Conservation (phyloP, 2,113 vertebrate species). For the Takifugu bimaculatus region DNA sequence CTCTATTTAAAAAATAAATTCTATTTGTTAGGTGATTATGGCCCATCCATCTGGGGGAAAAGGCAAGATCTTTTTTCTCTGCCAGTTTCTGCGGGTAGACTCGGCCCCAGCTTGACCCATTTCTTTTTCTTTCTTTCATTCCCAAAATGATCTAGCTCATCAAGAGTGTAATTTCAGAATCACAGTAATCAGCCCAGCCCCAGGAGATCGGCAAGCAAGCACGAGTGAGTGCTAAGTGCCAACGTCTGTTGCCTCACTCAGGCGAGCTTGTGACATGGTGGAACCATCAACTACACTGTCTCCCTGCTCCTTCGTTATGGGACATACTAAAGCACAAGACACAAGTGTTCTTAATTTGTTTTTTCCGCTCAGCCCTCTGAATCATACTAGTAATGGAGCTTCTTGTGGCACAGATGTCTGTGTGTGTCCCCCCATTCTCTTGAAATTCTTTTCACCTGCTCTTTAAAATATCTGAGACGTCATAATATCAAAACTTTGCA, state of each 20-base stretch:
- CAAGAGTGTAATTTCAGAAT: conserved; percentile 75
- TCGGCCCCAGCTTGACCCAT: conserved; percentile 52
- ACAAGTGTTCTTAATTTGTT: conserved; percentile 17
- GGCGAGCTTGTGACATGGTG: conserved; percentile 50
- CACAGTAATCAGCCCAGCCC: conserved; percentile 71
- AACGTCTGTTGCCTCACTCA: conserved; percentile 60
- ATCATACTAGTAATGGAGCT: background rate
- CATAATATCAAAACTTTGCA: conserved; percentile 40
- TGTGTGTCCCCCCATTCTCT: background rate
- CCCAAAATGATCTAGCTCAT: conserved; percentile 66
- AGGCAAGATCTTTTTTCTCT: conserved; percentile 6
- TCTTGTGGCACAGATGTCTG: too few species aligned
- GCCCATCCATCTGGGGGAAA: conserved; percentile 14
- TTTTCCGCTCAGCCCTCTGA: conserved; percentile 16
- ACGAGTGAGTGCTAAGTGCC: conserved; percentile 68
- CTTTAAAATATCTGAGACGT: conserved; percentile 37
- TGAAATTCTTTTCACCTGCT: conserved; percentile 45
- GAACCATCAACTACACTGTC: conserved; percentile 36
- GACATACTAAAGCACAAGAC: conserved; percentile 27
- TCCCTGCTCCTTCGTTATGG: conserved; percentile 33
- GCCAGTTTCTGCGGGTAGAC: conserved; percentile 21
- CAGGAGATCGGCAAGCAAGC: conserved; percentile 60
- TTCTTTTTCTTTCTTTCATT: conserved; percentile 52
- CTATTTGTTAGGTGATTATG: conserved; percentile 9
- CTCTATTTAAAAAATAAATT: background rate